phyloP scores from a whole-genome alignment of 2,797 vertebrate species.

The Spheniscus humboldti region DNA sequence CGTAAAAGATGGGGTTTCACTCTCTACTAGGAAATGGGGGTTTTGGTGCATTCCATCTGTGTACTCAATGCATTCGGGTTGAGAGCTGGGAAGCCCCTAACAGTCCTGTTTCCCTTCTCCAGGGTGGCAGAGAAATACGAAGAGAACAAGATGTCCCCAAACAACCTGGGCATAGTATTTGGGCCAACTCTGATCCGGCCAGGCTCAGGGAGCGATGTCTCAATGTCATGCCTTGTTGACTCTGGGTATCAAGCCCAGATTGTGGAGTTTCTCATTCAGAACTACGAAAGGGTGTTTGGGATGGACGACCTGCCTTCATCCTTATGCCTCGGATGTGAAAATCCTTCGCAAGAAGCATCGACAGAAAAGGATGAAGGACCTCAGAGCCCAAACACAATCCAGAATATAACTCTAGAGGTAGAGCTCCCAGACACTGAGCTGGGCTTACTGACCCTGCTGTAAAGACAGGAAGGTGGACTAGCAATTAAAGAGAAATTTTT shows the following conservation, averaged over 20 bases:
- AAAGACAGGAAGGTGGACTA: neutral
- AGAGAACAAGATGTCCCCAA: slow-evolving; percentile 92
- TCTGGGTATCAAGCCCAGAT: slow-evolving; percentile 86
- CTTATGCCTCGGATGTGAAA: neutral
- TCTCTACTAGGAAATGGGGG: neutral
- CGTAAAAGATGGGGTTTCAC: neutral
- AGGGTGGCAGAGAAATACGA: slow-evolving; percentile 86
- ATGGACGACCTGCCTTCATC: slow-evolving; percentile 58
- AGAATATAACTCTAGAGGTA: neutral
- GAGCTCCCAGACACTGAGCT: neutral
- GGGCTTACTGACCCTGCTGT: neutral
- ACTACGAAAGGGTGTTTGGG: slow-evolving; percentile 82
- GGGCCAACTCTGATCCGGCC: slow-evolving; percentile 89
- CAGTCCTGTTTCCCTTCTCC: neutral
- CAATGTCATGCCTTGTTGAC: slow-evolving; percentile 85
- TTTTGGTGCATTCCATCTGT: neutral
- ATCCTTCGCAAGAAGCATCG: neutral
- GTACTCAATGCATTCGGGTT: neutral
- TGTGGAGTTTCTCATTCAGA: slow-evolving; percentile 88
- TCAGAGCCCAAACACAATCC: neutral
- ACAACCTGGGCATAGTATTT: slow-evolving; percentile 93
- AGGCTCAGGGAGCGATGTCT: slow-evolving; percentile 66
- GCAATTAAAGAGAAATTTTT: neutral
- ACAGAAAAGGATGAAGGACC: neutral
- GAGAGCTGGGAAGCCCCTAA: neutral